A percentile compares a stretch with the other conserved stretches of the same genome.
These are phyloP conservation scores for Macrochelys suwanniensis DNA, from an alignment of 2,797 vertebrate genomes.

Conservation along the genomic window DNA sequence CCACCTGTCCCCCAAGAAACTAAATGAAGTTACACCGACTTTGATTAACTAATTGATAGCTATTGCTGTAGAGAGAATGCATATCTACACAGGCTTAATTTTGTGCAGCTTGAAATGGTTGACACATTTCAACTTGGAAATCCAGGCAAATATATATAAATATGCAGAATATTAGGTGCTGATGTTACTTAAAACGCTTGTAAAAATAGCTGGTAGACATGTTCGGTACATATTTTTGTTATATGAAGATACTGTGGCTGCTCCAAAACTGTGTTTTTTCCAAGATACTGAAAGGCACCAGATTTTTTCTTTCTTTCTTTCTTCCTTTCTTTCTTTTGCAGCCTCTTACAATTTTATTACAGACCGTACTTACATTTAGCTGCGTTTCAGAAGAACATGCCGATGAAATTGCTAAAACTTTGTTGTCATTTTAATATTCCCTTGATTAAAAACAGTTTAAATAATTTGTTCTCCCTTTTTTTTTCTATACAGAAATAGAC, in stretches of 20 bases:
- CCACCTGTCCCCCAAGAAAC: neutral
- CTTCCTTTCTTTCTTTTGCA: neutral
- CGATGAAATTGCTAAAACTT: neutral
- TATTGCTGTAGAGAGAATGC: no score
- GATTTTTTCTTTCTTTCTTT: neutral
- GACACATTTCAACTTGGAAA: neutral
- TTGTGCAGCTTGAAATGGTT: neutral
- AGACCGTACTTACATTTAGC: neutral
- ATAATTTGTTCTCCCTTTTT: neutral
- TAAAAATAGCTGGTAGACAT: neutral
- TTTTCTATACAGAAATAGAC: conserved; percentile 29
- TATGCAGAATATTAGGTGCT: neutral
- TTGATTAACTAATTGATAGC: neutral
- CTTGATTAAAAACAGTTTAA: conserved; percentile 4
- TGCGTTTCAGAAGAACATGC: conserved; percentile 1
- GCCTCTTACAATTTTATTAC: neutral
- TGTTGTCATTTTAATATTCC: conserved; percentile 11
- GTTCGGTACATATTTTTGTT: neutral
- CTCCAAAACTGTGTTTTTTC: neutral
- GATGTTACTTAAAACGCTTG: neutral
- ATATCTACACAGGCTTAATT: neutral
- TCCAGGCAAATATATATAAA: neutral
- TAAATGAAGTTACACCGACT: neutral
- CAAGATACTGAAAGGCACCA: neutral
- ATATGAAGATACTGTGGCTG: neutral